Conservation (phyloP, 2,113 vertebrate species). For the Dicrurus megarhynchus region DNA sequence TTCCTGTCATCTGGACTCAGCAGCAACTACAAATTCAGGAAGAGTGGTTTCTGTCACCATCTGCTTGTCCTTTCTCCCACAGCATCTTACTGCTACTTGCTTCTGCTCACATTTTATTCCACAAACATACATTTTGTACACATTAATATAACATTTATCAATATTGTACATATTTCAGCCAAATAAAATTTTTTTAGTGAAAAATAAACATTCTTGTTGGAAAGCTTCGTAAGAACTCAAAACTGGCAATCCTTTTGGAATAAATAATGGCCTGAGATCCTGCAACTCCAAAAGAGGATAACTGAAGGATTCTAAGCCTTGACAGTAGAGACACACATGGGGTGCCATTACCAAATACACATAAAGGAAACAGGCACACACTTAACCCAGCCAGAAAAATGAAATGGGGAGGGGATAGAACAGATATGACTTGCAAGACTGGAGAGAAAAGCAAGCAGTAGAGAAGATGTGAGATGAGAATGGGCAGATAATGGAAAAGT, state of each 20-base stretch:
- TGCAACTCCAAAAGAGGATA: background rate
- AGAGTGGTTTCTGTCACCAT: slow-evolving; percentile 45
- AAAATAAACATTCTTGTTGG: background rate
- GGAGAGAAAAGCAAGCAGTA: background rate
- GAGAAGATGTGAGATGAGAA: background rate
- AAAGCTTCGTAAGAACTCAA: background rate
- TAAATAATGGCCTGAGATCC: background rate
- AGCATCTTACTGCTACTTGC: slow-evolving; percentile 11
- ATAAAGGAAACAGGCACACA: background rate
- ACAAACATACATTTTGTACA: background rate
- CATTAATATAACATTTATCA: slow-evolving; percentile 23
- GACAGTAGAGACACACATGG: background rate
- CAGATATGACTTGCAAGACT: rapidly evolving
- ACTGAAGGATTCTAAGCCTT: background rate
- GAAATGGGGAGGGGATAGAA: rapidly evolving
- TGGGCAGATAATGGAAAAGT: background rate
- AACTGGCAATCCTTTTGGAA: background rate
- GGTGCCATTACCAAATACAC: background rate
- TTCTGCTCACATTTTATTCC: background rate
- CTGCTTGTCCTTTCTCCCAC: slow-evolving; percentile 40
- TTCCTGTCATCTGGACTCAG: background rate
- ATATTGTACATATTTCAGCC: slow-evolving; percentile 33
- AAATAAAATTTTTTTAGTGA: slow-evolving; percentile 15
- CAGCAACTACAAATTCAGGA: background rate
- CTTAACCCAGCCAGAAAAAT: background rate